Base-by-base conservation (phyloP, 2,113 vertebrate genomes). In the Hymenochirus boettgeri region DNA sequence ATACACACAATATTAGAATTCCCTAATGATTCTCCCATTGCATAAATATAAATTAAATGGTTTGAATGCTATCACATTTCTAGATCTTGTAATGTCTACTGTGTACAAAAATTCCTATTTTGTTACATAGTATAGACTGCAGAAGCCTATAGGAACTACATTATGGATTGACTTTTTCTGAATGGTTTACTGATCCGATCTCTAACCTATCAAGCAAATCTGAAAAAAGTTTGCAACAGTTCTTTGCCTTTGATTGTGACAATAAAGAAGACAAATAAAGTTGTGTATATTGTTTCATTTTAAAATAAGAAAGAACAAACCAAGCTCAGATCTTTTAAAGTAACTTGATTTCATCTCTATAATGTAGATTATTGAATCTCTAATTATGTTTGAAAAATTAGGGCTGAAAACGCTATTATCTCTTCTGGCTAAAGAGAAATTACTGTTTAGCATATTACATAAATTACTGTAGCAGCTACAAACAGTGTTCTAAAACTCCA, bases 181-280 rank as follows among this genome's bases (percentile, higher is more conserved):
- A 46, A 67, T 53, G 65, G 46, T 60, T 60, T 60, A 47, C 65
- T 60, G 65, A 67, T 42, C 57, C 51, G 45, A 59, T 67, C 60
- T 59, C 31, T 27, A 53, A 67, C 56, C 57, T 52, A 29, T 59
- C 33, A 42, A 11, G 17, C 9, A 15, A 53, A 25, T 57, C 42
- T 33, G 21, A 48, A 54, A 65, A 58, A 67, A 25, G 52, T 59
- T 63, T 63, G 23, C 29, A 46, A 31, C 46, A 39, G 23, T 29
- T 52, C 51, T 51, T 39, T 29, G 25, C 15, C 29, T 55, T 51
- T 58, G 46, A 51, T 31, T 46, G n/a, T n/a, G 19, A 35, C 46
- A 51, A 29, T 23, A 23, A 19, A 35, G 10, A 31, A 31, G 10
- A 31, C 4, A 12, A 26, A 51, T 39, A 51, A 35, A 17, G 19